Evolutionary conservation across 2,113 vertebrate species (phyloP).

Genomic region (Takifugu flavidus): DNA sequence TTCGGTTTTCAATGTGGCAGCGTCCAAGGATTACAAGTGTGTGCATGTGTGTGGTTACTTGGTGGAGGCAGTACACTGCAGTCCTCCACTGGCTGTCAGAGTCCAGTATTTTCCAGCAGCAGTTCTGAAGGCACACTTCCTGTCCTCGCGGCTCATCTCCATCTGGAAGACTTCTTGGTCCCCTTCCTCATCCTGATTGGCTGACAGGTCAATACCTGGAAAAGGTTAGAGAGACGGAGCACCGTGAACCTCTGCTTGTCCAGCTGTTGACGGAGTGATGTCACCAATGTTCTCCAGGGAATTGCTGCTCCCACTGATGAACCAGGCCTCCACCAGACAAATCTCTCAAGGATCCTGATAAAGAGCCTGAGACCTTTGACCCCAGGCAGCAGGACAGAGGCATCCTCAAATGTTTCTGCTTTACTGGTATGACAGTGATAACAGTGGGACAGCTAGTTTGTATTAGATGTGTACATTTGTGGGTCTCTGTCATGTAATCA

Average conservation of each 20-base stretch:
- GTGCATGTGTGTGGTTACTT: slow-evolving; percentile 78
- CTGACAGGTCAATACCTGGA: slow-evolving; percentile 91
- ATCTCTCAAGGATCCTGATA: not conserved
- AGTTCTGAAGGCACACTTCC: slow-evolving; percentile 91
- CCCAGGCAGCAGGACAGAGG: too few species aligned
- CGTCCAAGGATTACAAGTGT: not conserved
- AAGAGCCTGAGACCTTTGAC: not conserved
- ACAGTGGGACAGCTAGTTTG: too few species aligned
- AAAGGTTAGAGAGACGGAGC: slow-evolving; percentile 6
- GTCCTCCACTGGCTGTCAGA: slow-evolving; percentile 83
- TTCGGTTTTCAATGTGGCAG: not conserved
- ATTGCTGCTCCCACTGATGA: too few species aligned
- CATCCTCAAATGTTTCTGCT: too few species aligned
- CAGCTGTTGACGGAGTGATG: not conserved
- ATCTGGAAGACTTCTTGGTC: slow-evolving; percentile 97
- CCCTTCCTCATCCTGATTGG: slow-evolving; percentile 93
- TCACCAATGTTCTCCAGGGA: too few species aligned
- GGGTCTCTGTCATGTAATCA: too few species aligned
- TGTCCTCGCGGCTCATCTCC: slow-evolving; percentile 91
- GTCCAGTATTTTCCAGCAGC: slow-evolving; percentile 96
- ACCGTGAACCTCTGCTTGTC: not conserved
- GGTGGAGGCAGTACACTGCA: slow-evolving; percentile 88
- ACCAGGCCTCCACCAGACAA: too few species aligned
- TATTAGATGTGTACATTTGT: too few species aligned
- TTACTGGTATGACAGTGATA: too few species aligned